Evolutionary conservation across 2,797 vertebrate genomes (phyloP), one percentile per base, ranked within the genome.

Genomic region (Valencia hispanica): DNA sequence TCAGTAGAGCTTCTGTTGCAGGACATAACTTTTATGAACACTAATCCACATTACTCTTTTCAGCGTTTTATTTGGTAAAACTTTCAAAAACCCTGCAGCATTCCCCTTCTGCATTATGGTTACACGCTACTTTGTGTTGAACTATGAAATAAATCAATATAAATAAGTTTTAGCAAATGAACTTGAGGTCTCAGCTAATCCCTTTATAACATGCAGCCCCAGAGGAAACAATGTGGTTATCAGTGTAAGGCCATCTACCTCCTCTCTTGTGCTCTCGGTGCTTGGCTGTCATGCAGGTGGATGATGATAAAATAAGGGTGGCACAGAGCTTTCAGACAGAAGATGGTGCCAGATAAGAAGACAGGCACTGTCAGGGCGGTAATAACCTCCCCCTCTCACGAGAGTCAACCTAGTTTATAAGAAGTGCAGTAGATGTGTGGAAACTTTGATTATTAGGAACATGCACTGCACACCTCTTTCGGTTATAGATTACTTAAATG

Each of bases 341-440:
- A 86, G 95, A 96, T 95, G 94, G 93, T 94, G 95, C 94, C 94
- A 94, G 94, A 96, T 95, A 95, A 95, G 90, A 89, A 83, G 79
- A 57, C 72, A 63, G 51, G 79, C 72, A 76, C 88, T 87, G 77
- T 91, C 89, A 91, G 94, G 94, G 89, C 86, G 94, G 91, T 92
- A 86, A 80, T 53, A 78, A 81, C 84, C 61, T 81, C 88, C 61
- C 80, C 87, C 85, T 82, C 89, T 50, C 3, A 86, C 72, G 88
- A 84, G n/a, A 85, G 86, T 68, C 55, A 36, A 66, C 8, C 43
- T 22, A 68, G 65, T 25, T 66, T 43, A 43, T 68, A 68, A 43
- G 39, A 57, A 39, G 20, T 50, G 70, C 27, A 30, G 22, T 0
- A 17, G 45, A 63, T 61, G 9, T 32, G 2, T 57, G 50, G 36